Evolutionary conservation across 2,113 vertebrate species (phyloP).

Genomic region (Malurus elegans): DNA sequence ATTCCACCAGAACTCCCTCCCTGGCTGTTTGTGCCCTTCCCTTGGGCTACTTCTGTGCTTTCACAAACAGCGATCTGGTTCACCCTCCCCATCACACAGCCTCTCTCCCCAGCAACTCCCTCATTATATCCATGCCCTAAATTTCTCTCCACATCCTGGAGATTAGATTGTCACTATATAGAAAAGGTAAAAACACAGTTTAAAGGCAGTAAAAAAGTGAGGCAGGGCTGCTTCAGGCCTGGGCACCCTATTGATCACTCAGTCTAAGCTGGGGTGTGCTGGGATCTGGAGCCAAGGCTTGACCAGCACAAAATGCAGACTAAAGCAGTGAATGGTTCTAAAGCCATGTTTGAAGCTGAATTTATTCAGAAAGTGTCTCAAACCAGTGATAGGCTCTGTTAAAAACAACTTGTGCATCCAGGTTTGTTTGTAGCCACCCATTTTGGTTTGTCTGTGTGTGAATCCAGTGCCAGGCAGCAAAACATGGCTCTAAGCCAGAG

Average conservation of each 20-base stretch:
- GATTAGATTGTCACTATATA: not conserved
- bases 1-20: not conserved
- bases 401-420: not conserved
- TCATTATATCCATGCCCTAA: not conserved
- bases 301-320: not conserved
- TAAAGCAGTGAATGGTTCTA: not conserved
- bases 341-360: not conserved
- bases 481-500: rapidly evolving
- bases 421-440: not conserved
- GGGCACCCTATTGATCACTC: not conserved
- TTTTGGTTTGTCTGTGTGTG: not conserved
- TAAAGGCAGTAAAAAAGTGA: not conserved
- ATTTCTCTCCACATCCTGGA: not conserved
- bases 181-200: not conserved
- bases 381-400: not conserved
- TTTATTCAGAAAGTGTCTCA: not conserved
- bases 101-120: not conserved
- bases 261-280: not conserved
- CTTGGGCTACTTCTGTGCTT: not conserved
- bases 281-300: not conserved
- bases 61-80: not conserved
- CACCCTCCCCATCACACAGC: not conserved
- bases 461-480: not conserved
- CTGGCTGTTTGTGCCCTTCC: not conserved
- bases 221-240: not conserved